Percentiles rank a stretch among this genome's conserved stretches.
Conservation (phyloP, 92 coral and sea anemone genomes). For the Actinernus sp. region DNA sequence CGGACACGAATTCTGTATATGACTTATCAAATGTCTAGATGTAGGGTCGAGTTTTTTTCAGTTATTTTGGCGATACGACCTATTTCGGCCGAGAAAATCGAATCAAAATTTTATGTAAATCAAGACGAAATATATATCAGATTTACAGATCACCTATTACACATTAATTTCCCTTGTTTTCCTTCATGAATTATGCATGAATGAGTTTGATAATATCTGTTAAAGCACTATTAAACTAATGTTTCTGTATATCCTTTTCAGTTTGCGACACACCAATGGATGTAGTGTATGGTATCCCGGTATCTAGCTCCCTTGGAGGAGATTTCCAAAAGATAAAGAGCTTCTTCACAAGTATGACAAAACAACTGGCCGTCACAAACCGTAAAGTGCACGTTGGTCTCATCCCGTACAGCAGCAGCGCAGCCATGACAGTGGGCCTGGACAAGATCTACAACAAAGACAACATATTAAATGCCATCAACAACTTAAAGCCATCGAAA, state of each 20-base stretch:
- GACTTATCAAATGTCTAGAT: too few species aligned
- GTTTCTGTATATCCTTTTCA: conserved; percentile 19
- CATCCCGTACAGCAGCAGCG: conserved; percentile 59
- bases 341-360: conserved; percentile 45
- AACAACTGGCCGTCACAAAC: conserved; percentile 42
- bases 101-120: too few species aligned
- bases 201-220: too few species aligned
- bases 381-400: conserved; percentile 65
- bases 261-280: conserved; percentile 72
- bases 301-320: conserved; percentile 39
- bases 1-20: too few species aligned
- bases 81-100: too few species aligned
- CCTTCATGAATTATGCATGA: too few species aligned
- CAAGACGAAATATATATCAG: too few species aligned
- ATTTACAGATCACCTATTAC: too few species aligned
- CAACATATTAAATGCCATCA: conserved; percentile 13
- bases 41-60: too few species aligned
- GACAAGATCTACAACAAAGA: conserved; percentile 28
- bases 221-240: too few species aligned
- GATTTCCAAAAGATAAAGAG: conserved; percentile 36
- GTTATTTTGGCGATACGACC: too few species aligned
- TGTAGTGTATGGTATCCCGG: conserved; percentile 78
- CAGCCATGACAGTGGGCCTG: conserved; percentile 40
- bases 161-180: too few species aligned
- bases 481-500: conserved; percentile 18